These are phyloP conservation scores for human (Homo sapiens) DNA, from an alignment of 2,113 vertebrate genomes.

Conservation along the genomic window GRCh38 chr18:26628501-26629000, in stretches of 20 bases:
- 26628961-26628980: slow-evolving; percentile 64
- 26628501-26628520: slow-evolving; percentile 48
- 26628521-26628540: slow-evolving; percentile 51
- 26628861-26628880: slow-evolving; percentile 77
- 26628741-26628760: neutral
- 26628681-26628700: slow-evolving; percentile 69
- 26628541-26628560: slow-evolving; percentile 39
- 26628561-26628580: neutral
- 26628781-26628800: slow-evolving; percentile 77
- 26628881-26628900: slow-evolving; percentile 73
- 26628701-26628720: slow-evolving; percentile 65
- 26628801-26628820: slow-evolving; percentile 75
- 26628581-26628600: slow-evolving; percentile 49
- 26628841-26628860: slow-evolving; percentile 65
- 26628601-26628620: slow-evolving; percentile 57
- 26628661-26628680: slow-evolving; percentile 67
- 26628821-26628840: slow-evolving; percentile 50
- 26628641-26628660: slow-evolving; percentile 73
- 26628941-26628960: slow-evolving; percentile 33
- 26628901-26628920: slow-evolving; percentile 64
- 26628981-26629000: slow-evolving; percentile 43
- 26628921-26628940: slow-evolving; percentile 55
- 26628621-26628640: slow-evolving; percentile 54
- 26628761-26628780: slow-evolving; percentile 65
- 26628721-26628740: slow-evolving; percentile 76